Conservation (phyloP, 2,888 invertebrate species). For the Platycnemis pennipes region DNA sequence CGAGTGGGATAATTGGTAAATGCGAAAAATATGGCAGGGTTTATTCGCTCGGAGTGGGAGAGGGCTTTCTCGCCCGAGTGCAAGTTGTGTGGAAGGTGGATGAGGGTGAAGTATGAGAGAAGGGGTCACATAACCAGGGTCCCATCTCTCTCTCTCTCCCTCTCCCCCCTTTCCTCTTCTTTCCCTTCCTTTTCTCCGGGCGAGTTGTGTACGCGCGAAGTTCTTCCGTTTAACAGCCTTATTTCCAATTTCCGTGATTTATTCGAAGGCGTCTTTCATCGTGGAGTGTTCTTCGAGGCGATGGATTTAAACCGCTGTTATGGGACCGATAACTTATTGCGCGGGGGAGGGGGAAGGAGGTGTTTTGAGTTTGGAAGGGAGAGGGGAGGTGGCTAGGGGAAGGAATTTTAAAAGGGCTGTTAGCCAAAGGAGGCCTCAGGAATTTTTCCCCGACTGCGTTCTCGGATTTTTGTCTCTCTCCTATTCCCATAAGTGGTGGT, state of each 20-base stretch:
- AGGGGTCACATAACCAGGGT: neutral
- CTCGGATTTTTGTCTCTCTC: neutral
- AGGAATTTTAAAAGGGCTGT: slow-evolving; percentile 13
- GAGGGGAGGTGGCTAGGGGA: neutral
- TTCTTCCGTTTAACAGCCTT: slow-evolving; percentile 34
- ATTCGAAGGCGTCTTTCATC: slow-evolving; percentile 47
- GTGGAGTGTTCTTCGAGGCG: slow-evolving; percentile 21
- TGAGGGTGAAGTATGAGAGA: neutral
- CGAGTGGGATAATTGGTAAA: slow-evolving; percentile 66
- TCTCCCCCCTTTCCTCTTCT: neutral
- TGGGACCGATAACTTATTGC: slow-evolving; percentile 22
- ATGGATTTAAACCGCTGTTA: slow-evolving; percentile 40
- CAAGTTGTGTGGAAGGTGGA: neutral
- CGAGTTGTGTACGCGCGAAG: slow-evolving; percentile 19
- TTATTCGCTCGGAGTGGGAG: slow-evolving; percentile 44
- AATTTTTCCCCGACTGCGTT: neutral
- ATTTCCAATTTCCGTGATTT: slow-evolving; percentile 61
- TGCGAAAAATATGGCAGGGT: slow-evolving; percentile 53
- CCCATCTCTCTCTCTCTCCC: neutral
- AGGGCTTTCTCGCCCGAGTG: neutral
- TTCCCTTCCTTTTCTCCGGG: neutral
- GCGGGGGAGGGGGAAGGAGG: neutral
- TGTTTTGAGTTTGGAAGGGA: neutral
- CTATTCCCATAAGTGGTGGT: neutral
- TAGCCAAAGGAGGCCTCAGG: neutral